phyloP scores from a whole-genome alignment of 2,113 vertebrate genomes.

The Henicopernis longicauda region DNA sequence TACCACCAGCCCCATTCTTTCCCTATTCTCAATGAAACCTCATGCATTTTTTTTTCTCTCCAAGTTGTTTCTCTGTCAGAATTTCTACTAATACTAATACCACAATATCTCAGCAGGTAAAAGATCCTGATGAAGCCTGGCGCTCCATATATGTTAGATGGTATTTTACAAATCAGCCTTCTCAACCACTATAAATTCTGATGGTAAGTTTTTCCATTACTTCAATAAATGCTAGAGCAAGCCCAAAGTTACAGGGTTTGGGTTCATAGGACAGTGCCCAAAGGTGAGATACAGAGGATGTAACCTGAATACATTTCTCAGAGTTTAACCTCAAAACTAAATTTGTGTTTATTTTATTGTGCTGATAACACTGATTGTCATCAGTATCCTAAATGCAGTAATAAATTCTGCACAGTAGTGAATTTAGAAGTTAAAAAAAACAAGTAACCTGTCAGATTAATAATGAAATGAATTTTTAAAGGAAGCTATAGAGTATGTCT shows the following conservation, averaged over 20 bases:
- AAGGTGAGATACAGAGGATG: neutral
- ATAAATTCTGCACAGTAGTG: neutral
- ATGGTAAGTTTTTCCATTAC: neutral
- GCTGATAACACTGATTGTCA: neutral
- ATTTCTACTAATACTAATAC: neutral
- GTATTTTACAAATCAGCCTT: neutral
- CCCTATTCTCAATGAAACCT: neutral
- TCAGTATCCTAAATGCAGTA: neutral
- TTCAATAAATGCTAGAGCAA: neutral
- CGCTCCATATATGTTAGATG: neutral
- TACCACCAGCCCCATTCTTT: neutral
- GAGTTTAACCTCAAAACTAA: neutral
- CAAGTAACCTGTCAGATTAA: neutral
- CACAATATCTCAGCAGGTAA: neutral
- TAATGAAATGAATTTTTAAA: neutral
- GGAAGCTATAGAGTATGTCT: neutral
- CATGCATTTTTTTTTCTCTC: neutral
- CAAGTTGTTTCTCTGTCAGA: neutral
- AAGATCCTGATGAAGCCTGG: neutral
- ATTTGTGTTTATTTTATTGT: neutral
- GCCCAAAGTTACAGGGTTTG: neutral
- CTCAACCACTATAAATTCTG: neutral
- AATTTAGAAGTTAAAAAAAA: neutral
- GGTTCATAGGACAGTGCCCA: neutral
- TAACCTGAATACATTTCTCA: neutral